These are phyloP conservation scores for Anagyrus pseudococci DNA, from an alignment of 2,888 invertebrate species.

Conservation along the genomic window DNA sequence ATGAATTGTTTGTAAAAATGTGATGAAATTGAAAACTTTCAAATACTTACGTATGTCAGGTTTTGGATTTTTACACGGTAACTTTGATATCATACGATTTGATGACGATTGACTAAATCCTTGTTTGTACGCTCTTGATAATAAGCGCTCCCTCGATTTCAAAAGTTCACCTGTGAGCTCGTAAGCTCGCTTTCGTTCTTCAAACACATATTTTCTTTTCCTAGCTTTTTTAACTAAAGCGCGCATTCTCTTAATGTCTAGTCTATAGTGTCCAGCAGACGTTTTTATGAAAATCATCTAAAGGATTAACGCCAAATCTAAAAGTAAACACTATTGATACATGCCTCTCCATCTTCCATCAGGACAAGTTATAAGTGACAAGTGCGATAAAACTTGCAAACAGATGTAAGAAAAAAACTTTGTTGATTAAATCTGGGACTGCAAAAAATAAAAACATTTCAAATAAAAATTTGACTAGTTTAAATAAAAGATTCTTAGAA, in stretches of 20 bases:
- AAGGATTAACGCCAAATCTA: constrained; percentile 66
- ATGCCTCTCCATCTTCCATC: too few species aligned
- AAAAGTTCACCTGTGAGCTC: constrained; percentile 61
- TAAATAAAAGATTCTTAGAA: not conserved
- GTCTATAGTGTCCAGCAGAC: constrained; percentile 81
- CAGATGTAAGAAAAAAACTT: constrained; percentile 86
- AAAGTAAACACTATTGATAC: too few species aligned
- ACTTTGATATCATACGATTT: constrained; percentile 55
- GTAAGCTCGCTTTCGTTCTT: constrained; percentile 65
- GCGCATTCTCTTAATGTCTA: constrained; percentile 84
- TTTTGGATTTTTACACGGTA: constrained; percentile 57
- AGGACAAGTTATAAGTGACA: constrained; percentile 70
- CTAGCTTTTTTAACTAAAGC: constrained; percentile 79
- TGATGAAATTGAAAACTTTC: too few species aligned
- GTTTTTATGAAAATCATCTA: constrained; percentile 73
- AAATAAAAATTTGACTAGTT: not conserved
- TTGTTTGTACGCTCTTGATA: constrained; percentile 71
- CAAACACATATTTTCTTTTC: constrained; percentile 73
- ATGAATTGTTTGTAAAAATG: constrained; percentile 23
- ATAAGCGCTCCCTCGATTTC: constrained; percentile 67
- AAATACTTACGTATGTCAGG: constrained; percentile 62
- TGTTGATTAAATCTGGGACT: constrained; percentile 86
- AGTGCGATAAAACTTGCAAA: constrained; percentile 80
- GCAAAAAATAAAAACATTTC: too few species aligned
- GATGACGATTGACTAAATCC: constrained; percentile 62